Evolutionary conservation across 2,797 vertebrate genomes (phyloP).

Genomic region (Amphiprion clarkii): DNA sequence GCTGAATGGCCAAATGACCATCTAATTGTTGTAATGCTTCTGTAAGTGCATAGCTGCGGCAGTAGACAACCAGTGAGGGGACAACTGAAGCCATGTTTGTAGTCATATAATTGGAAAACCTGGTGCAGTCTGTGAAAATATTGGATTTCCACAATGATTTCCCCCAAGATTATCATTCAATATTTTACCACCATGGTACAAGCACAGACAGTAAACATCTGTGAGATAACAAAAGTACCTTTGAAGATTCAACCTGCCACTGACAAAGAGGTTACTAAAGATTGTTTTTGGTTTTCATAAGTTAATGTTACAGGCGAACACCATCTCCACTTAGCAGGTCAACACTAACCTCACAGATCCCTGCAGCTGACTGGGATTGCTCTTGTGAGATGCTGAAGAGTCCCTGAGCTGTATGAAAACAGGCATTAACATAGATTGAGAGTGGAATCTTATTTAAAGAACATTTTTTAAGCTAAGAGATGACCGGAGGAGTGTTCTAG

Average conservation of each 20-base stretch:
- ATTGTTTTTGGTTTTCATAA: background rate
- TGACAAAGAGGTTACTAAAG: too few species aligned
- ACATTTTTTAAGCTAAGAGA: background rate
- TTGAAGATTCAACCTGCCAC: background rate
- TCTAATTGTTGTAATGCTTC: background rate
- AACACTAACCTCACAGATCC: background rate
- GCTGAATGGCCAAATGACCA: background rate
- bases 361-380: background rate
- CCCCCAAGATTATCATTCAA: background rate
- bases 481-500: background rate
- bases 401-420: background rate
- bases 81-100: background rate
- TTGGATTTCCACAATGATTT: constrained; percentile 9
- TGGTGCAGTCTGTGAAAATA: background rate
- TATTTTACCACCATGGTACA: background rate
- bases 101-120: background rate
- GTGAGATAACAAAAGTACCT: background rate
- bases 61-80: background rate
- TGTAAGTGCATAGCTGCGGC: too few species aligned
- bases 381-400: background rate
- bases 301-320: background rate
- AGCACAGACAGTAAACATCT: constrained; percentile 10
- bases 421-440: background rate
- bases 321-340: background rate
- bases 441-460: background rate